Evolutionary conservation across 2,797 vertebrate species (phyloP).

Genomic region (Selene dorsalis): DNA sequence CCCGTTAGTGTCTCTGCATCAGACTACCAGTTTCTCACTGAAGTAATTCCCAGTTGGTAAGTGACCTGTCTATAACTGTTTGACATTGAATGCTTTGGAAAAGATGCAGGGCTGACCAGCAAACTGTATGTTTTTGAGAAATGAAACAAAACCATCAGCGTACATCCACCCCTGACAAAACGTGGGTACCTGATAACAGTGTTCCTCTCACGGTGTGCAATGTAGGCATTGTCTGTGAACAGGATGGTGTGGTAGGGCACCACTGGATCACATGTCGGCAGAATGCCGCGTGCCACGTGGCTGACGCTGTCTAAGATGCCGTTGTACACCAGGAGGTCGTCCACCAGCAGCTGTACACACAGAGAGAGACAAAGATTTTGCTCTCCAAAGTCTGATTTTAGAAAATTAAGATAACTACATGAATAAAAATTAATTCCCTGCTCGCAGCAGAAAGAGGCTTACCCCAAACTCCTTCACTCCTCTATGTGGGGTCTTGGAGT

Average conservation of each 20-base stretch:
- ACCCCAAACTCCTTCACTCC: constrained; percentile 99
- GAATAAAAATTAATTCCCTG: background rate
- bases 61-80: background rate
- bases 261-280: constrained; percentile 91
- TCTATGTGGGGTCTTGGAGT: constrained; percentile 94
- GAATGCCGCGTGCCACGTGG: constrained; percentile 87
- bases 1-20: background rate
- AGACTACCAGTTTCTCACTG: background rate
- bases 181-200: constrained; percentile 87
- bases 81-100: background rate
- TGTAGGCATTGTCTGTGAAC: constrained; percentile 88
- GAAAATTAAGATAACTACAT: no score
- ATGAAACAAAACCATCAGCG: background rate
- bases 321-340: constrained; percentile 96
- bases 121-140: background rate
- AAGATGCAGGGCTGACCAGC: background rate
- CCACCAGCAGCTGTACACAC: constrained; percentile 90
- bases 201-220: constrained; percentile 88
- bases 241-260: constrained; percentile 95
- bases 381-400: background rate
- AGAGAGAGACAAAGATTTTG: constrained; percentile 26
- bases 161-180: background rate
- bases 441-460: constrained; percentile 59
- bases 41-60: background rate
- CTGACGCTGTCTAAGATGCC: constrained; percentile 91